Base-by-base conservation (phyloP, 2,113 vertebrate species). In the Eulacestoma nigropectus region DNA sequence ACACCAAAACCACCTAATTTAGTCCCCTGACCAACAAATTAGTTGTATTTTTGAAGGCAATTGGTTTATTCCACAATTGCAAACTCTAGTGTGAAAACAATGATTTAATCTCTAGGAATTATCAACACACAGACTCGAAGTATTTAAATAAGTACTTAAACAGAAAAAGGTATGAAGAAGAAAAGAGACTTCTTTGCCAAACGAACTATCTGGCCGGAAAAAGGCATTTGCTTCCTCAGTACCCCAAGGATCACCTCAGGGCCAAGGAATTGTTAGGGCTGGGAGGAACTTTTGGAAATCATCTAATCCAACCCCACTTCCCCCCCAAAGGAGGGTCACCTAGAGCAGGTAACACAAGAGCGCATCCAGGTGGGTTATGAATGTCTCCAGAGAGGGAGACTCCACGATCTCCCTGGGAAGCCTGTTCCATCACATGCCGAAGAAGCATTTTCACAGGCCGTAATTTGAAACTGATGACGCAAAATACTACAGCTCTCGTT, bases 151-250 rank as follows among this genome's bases (percentile, higher is more conserved):
- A 35, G 4, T 9, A 55, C 13, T 16, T 39, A 11, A 50, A 72
- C 0, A 56, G 32, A 20, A 2, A 5, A 4, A 32, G 0, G 1
- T 5, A 26, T 0, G 1, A 30, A 42, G 1, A 44, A 0, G 2
- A 30, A 53, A n/a, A 50, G 0, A 23, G 0, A 30, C 1, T 25
- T 55, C 27, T 64, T 6, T 11, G 2, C 5, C n/a, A 17, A 49
- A 17, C 0, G 14, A 52, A 35, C 35, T 16, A 37, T 1, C 18
- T 5, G 16, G 2, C 3, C 7, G 27, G 3, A 1, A 78, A 63
- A 52, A 1, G 0, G 4, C 9, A 20, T 2, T 16, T 35, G 12
- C 3, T 75, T 49, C 16, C 16, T 33, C 11, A 25, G 2, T 9
- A 44, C 4, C 6, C 4, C 27, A 16, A 39, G 7, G 4, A 10